phyloP scores from a whole-genome alignment of 2,113 vertebrate genomes.

The Sakesphorus luctuosus region DNA sequence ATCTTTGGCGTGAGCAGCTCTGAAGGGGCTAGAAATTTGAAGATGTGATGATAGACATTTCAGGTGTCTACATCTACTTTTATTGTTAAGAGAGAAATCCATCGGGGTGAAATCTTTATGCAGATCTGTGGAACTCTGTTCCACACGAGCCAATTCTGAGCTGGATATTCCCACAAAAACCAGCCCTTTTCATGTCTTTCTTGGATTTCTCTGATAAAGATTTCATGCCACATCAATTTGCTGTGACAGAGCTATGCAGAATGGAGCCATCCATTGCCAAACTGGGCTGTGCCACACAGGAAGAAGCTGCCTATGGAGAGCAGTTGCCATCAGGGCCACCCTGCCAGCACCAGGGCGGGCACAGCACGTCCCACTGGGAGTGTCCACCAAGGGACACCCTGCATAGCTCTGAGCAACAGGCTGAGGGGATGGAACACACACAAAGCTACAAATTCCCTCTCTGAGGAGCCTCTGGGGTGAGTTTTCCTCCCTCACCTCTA shows the following conservation, averaged over 20 bases:
- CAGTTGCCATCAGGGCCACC: neutral
- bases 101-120: constrained; percentile 79
- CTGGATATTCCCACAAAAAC: constrained; percentile 21
- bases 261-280: neutral
- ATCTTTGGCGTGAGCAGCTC: constrained; percentile 52
- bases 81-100: constrained; percentile 51
- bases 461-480: constrained; percentile 34
- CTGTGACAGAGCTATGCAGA: constrained; percentile 75
- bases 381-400: constrained; percentile 26
- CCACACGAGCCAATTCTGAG: constrained; percentile 47
- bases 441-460: constrained; percentile 59
- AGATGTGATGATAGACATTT: constrained; percentile 82
- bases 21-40: constrained; percentile 69
- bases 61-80: constrained; percentile 77
- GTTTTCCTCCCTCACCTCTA: constrained; percentile 39
- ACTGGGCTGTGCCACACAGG: neutral
- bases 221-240: constrained; percentile 62
- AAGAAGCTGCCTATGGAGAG: neutral
- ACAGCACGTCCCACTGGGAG: neutral
- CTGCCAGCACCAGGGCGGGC: neutral
- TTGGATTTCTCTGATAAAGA: constrained; percentile 75
- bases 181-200: neutral
- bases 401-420: constrained; percentile 69
- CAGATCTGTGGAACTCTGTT: constrained; percentile 45
- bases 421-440: constrained; percentile 79